A percentile compares a stretch with the other conserved stretches of the same genome.
Evolutionary conservation across 2,797 vertebrate species (phyloP).

Genomic region (Glossophaga mutica): DNA sequence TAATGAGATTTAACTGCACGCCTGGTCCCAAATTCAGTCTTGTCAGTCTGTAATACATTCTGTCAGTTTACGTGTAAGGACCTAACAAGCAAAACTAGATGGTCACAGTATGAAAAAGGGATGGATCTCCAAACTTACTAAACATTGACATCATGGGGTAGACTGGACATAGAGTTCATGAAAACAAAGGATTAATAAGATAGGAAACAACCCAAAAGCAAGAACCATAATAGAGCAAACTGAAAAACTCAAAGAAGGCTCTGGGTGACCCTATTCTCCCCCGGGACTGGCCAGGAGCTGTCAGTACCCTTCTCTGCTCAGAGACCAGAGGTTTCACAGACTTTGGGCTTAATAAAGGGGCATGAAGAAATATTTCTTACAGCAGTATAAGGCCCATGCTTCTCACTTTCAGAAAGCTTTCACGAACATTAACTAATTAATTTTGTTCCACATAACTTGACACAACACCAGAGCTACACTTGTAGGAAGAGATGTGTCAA

Average conservation of each 20-base stretch:
- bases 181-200: not conserved
- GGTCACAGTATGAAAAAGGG: not conserved
- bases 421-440: conserved; percentile 35
- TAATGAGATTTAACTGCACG: not conserved
- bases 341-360: not conserved
- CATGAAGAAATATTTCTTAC: not conserved
- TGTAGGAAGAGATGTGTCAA: conserved; percentile 1
- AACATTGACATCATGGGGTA: not conserved
- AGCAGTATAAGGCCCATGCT: not conserved
- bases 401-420: conserved; percentile 37
- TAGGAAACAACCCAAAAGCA: not conserved
- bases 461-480: not conserved
- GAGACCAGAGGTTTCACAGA: not conserved
- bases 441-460: conserved; percentile 37
- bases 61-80: not conserved
- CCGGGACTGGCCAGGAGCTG: not conserved
- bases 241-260: not conserved
- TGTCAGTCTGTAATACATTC: not conserved
- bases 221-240: not conserved
- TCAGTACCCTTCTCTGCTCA: no score
- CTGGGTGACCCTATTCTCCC: no score
- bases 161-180: not conserved
- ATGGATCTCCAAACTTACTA: not conserved
- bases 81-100: not conserved
- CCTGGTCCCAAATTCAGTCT: not conserved